Evolutionary conservation across 2,888 invertebrate genomes (phyloP).

Genomic region (Hybos culiciformis): DNA sequence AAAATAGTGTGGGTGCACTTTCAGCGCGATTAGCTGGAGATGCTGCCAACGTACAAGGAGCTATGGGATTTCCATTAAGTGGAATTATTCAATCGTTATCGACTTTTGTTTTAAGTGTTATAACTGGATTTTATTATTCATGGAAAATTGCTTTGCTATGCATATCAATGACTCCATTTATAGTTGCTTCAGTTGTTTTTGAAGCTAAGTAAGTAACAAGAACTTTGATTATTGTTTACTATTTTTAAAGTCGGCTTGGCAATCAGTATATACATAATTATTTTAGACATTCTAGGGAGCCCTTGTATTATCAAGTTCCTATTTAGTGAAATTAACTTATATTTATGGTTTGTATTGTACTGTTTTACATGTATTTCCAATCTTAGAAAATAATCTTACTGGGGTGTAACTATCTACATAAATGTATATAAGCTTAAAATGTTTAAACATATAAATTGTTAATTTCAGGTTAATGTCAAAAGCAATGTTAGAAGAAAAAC

Average conservation of each 20-base stretch:
- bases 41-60: conserved; percentile 57
- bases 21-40: conserved; percentile 56
- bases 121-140: conserved; percentile 47
- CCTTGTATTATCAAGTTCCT: background rate
- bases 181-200: conserved; percentile 49
- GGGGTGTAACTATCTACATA: no score
- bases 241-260: no score
- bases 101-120: conserved; percentile 48
- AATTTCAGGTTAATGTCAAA: conserved; percentile 39
- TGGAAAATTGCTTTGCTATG: conserved; percentile 59
- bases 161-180: conserved; percentile 49
- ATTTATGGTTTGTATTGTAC: background rate
- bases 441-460: background rate
- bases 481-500: conserved; percentile 44
- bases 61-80: conserved; percentile 54
- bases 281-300: background rate
- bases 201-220: conserved; percentile 37
- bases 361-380: background rate
- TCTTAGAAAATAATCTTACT: background rate
- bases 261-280: no score
- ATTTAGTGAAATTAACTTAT: background rate
- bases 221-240: no score
- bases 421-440: background rate
- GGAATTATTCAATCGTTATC: conserved; percentile 52
- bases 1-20: conserved; percentile 54